These are phyloP conservation scores for Trachelus troglodyta DNA, from an alignment of 2,888 invertebrate genomes.

Conservation along the genomic window DNA sequence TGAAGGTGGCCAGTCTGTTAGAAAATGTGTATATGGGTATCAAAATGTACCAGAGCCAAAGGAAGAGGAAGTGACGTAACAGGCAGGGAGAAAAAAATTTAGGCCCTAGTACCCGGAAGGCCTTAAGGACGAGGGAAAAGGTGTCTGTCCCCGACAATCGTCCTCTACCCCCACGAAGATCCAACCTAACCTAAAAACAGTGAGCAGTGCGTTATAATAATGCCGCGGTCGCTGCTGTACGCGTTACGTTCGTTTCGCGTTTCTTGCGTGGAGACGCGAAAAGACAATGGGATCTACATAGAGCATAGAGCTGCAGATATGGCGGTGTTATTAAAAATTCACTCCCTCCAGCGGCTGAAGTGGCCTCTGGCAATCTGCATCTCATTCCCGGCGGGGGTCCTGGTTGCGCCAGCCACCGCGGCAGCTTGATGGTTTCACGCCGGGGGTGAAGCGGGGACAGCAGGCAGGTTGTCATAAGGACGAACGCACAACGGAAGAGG, in stretches of 20 bases:
- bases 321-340: conserved; percentile 66
- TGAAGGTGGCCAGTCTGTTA: background rate
- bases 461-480: background rate
- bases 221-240: conserved; percentile 37
- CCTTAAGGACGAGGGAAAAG: background rate
- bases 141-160: conserved; percentile 43
- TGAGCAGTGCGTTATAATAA: conserved; percentile 46
- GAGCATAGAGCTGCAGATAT: conserved; percentile 47
- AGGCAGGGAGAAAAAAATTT: background rate
- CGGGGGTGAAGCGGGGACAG: background rate
- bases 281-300: conserved; percentile 26
- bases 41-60: background rate
- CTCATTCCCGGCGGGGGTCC: conserved; percentile 60
- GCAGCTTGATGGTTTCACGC: conserved; percentile 9
- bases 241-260: conserved; percentile 35
- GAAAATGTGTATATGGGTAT: background rate
- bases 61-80: background rate
- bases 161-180: conserved; percentile 19
- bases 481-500: background rate
- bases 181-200: background rate
- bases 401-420: conserved; percentile 14
- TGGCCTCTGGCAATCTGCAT: conserved; percentile 66
- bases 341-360: conserved; percentile 60
- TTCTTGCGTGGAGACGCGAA: conserved; percentile 26
- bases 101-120: background rate